Conservation (phyloP, 2,888 invertebrate genomes). For the Eupithecia vulgata region DNA sequence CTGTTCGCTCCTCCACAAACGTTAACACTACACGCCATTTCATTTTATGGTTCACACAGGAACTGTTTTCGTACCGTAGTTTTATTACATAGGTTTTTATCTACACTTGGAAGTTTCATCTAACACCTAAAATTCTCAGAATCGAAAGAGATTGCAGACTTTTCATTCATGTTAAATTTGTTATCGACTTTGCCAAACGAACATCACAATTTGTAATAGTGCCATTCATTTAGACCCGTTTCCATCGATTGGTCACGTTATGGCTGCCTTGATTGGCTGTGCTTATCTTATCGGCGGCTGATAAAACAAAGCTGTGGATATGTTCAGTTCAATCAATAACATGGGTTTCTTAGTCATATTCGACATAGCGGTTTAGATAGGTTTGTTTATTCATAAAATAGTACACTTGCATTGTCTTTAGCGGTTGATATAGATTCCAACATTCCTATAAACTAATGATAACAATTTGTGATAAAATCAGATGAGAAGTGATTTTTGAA, state of each 20-base stretch:
- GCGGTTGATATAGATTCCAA: slow-evolving; percentile 50
- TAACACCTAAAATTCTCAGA: not conserved
- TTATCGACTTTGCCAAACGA: slow-evolving; percentile 34
- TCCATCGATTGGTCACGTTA: slow-evolving; percentile 54
- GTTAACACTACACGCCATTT: slow-evolving; percentile 63
- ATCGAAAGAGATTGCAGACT: not conserved
- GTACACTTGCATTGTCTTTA: not conserved
- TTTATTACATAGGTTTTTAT: not conserved
- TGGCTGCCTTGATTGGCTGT: slow-evolving; percentile 59
- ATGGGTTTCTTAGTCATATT: slow-evolving; percentile 47
- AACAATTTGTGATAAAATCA: slow-evolving; percentile 52
- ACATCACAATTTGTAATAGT: slow-evolving; percentile 29
- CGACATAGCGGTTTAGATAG: slow-evolving; percentile 12
- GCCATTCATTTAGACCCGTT: slow-evolving; percentile 41
- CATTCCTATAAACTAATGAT: slow-evolving; percentile 41
- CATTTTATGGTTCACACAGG: slow-evolving; percentile 25
- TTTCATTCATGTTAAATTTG: slow-evolving; percentile 14
- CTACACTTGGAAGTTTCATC: not conserved
- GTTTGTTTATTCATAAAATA: not conserved
- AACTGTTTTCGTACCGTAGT: slow-evolving; percentile 19
- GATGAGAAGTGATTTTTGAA: slow-evolving; percentile 57
- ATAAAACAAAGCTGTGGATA: slow-evolving; percentile 69
- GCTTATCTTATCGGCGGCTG: slow-evolving; percentile 75
- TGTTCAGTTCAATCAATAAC: slow-evolving; percentile 63
- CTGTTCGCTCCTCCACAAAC: slow-evolving; percentile 50